Evolutionary conservation across 2,797 vertebrate species (phyloP).

Genomic region (Avahi laniger): DNA sequence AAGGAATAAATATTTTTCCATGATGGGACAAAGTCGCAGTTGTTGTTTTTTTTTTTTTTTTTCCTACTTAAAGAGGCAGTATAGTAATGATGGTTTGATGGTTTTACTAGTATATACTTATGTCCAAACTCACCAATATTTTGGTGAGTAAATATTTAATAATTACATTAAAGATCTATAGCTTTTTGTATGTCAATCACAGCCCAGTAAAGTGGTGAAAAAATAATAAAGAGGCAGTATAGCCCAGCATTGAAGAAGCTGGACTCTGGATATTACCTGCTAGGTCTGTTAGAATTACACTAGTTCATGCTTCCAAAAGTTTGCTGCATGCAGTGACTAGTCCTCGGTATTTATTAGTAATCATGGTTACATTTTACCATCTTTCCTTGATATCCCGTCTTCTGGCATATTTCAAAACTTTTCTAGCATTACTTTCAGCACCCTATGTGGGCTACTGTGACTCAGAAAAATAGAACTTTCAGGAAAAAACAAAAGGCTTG

Average conservation of each 20-base stretch:
- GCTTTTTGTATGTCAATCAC: neutral
- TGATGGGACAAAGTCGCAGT: neutral
- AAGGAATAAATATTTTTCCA: neutral
- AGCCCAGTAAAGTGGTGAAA: neutral
- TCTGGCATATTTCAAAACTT: neutral
- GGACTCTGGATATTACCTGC: neutral
- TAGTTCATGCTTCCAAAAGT: neutral
- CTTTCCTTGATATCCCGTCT: neutral
- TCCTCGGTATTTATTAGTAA: neutral
- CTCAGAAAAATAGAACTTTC: constrained; percentile 31
- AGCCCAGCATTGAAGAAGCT: neutral
- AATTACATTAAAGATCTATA: neutral
- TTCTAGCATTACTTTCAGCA: neutral
- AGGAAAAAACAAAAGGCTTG: neutral
- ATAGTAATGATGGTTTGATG: neutral
- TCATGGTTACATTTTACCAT: neutral
- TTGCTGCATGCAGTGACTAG: neutral
- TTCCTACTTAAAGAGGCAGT: neutral
- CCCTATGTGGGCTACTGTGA: neutral
- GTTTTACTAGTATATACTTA: neutral
- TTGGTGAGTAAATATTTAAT: too few relatives aligned
- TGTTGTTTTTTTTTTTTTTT: neutral
- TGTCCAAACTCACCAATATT: neutral
- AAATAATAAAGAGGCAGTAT: neutral
- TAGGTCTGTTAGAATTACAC: neutral